Percentiles rank a stretch among this genome's conserved stretches.
Conservation (phyloP, 2,113 vertebrate species). For the Motacilla tschutschensis region DNA sequence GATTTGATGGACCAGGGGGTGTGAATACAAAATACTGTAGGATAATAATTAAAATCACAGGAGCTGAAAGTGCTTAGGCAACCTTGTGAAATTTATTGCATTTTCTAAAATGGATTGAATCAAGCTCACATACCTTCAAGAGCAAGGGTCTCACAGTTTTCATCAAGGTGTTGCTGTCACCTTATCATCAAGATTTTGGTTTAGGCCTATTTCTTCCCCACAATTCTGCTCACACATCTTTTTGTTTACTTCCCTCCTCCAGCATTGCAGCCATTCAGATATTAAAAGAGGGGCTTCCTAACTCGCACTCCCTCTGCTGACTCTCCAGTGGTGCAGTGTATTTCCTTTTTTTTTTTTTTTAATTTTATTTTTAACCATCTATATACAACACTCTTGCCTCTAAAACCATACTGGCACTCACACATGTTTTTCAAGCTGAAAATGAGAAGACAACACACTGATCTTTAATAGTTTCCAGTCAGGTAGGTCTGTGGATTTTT, state of each 20-base stretch:
- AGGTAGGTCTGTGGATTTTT: background rate
- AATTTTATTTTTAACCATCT: background rate
- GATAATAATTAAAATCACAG: conserved; percentile 32
- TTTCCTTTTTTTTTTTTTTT: background rate
- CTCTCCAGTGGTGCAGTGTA: conserved; percentile 3
- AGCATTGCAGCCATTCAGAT: background rate
- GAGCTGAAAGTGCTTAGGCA: background rate
- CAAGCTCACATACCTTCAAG: background rate
- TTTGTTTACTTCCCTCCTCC: conserved; percentile 24
- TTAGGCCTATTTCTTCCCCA: conserved; percentile 7
- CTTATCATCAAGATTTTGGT: background rate
- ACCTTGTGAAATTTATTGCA: background rate
- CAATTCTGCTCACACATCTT: background rate
- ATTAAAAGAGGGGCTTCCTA: conserved; percentile 41
- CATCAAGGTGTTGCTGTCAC: background rate
- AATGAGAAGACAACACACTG: background rate
- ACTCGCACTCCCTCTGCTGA: conserved; percentile 56
- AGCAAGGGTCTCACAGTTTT: background rate
- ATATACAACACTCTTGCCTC: background rate
- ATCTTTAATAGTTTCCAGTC: background rate
- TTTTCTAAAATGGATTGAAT: background rate
- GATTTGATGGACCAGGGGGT: background rate
- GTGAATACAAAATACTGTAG: background rate
- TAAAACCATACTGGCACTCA: background rate
- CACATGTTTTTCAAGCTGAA: background rate